These are phyloP conservation scores for Monopterus albus DNA, from an alignment of 2,113 vertebrate species.

Conservation along the genomic window DNA sequence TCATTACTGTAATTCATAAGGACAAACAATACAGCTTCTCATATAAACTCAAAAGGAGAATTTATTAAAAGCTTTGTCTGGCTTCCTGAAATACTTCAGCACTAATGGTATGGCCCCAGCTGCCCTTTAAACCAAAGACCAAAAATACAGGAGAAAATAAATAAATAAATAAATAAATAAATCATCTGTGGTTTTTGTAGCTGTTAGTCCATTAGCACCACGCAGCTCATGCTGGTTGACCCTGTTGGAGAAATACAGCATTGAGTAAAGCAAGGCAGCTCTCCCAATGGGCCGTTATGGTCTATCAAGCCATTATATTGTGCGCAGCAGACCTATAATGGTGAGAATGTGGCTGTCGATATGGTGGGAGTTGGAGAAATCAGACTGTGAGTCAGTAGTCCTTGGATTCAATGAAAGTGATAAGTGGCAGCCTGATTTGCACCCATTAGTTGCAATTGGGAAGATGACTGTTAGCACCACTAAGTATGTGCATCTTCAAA, in stretches of 20 bases:
- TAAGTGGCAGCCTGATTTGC: slow-evolving; percentile 61
- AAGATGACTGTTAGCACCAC: slow-evolving; percentile 30
- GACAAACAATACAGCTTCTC: neutral
- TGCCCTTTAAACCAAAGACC: neutral
- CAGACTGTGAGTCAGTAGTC: slow-evolving; percentile 39
- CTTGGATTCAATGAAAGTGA: slow-evolving; percentile 36
- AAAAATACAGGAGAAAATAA: slow-evolving; percentile 2
- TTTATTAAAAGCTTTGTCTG: neutral
- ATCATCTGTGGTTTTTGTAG: slow-evolving; percentile 10
- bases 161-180: no score
- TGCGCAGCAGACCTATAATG: slow-evolving; percentile 28
- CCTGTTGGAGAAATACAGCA: slow-evolving; percentile 32
- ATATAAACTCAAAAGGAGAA: neutral
- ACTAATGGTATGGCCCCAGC: neutral
- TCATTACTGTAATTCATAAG: neutral
- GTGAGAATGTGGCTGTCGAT: slow-evolving; percentile 42
- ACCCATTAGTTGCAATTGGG: slow-evolving; percentile 41
- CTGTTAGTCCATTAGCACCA: slow-evolving; percentile 27
- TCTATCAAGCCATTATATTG: slow-evolving; percentile 53
- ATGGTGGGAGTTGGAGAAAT: slow-evolving; percentile 25
- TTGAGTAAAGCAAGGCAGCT: slow-evolving; percentile 31
- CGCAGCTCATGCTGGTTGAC: slow-evolving; percentile 25
- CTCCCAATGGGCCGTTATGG: slow-evolving; percentile 28
- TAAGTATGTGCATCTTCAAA: slow-evolving; percentile 32
- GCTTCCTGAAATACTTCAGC: neutral